These are phyloP conservation scores for Brachyalestes nurse DNA, from an alignment of 2,797 vertebrate genomes.

Conservation along the genomic window DNA sequence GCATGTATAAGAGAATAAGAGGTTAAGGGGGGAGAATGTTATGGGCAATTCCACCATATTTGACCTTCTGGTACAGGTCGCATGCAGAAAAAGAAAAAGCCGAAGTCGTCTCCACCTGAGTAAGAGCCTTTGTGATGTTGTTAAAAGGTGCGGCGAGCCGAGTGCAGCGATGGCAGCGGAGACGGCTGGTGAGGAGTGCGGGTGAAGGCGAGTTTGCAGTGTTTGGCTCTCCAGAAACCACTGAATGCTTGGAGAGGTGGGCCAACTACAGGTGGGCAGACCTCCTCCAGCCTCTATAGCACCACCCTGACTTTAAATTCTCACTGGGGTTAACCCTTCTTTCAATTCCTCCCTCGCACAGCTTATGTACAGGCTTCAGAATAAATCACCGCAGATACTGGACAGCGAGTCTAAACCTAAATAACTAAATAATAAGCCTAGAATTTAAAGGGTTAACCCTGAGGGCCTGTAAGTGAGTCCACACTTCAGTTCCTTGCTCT, in stretches of 20 bases:
- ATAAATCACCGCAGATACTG: not conserved
- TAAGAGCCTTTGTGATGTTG: constrained; percentile 41
- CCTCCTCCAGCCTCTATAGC: not conserved
- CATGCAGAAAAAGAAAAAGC: constrained; percentile 3
- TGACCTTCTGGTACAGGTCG: constrained; percentile 42
- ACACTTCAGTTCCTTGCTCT: not conserved
- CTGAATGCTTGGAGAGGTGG: constrained; percentile 23
- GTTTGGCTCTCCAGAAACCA: constrained; percentile 67
- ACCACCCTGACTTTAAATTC: constrained; percentile 44
- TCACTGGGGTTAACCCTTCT: not conserved
- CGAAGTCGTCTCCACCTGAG: constrained; percentile 33
- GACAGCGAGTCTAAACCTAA: not conserved
- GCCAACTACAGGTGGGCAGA: constrained; percentile 36
- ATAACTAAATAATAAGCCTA: not conserved
- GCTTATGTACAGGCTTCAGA: not conserved
- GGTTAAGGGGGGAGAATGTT: constrained; percentile 12
- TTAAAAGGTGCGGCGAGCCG: constrained; percentile 35
- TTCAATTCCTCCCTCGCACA: not conserved
- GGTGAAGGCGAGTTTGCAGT: constrained; percentile 68
- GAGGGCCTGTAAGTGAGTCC: not conserved
- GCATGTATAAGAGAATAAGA: not conserved
- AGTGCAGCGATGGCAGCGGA: constrained; percentile 33
- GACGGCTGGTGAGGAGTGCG: constrained; percentile 41
- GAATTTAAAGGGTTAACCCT: not conserved
- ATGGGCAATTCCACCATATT: constrained; percentile 52